These are phyloP conservation scores for Unio pictorum DNA, from an alignment of 2,888 invertebrate species.

Conservation along the genomic window DNA sequence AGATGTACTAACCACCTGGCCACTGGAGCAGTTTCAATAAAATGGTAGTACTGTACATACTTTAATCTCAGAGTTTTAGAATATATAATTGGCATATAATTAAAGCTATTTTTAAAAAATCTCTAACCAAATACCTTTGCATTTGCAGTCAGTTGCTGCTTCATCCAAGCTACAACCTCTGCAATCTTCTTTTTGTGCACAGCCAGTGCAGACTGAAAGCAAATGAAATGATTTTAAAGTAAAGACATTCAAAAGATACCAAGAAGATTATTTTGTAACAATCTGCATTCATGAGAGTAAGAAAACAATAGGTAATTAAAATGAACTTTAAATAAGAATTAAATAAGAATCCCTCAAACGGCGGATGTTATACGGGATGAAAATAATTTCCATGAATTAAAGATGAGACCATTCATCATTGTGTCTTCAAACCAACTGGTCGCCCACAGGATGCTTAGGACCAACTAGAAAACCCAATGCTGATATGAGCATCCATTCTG, in stretches of 20 bases:
- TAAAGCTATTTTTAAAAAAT: no score
- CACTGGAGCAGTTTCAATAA: no score
- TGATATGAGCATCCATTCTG: no score
- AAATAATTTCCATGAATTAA: no score
- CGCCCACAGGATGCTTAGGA: no score
- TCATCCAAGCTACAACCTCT: constrained; percentile 82
- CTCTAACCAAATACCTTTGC: constrained; percentile 4
- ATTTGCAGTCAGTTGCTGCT: constrained; percentile 22
- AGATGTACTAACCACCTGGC: no score
- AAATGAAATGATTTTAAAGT: neutral
- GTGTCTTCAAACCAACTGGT: no score
- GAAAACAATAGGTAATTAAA: neutral
- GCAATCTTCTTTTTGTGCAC: constrained; percentile 83
- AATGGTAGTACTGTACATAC: no score
- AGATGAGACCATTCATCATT: no score
- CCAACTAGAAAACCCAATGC: no score
- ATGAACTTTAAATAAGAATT: neutral
- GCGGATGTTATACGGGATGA: no score
- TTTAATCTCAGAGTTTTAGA: no score
- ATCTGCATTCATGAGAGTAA: neutral
- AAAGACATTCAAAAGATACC: neutral
- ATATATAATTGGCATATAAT: neutral
- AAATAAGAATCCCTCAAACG: neutral
- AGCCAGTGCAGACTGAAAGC: constrained; percentile 76
- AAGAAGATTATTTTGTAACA: neutral